phyloP scores from a whole-genome alignment of 2,113 vertebrate species.

The Sapayoa aenigma region DNA sequence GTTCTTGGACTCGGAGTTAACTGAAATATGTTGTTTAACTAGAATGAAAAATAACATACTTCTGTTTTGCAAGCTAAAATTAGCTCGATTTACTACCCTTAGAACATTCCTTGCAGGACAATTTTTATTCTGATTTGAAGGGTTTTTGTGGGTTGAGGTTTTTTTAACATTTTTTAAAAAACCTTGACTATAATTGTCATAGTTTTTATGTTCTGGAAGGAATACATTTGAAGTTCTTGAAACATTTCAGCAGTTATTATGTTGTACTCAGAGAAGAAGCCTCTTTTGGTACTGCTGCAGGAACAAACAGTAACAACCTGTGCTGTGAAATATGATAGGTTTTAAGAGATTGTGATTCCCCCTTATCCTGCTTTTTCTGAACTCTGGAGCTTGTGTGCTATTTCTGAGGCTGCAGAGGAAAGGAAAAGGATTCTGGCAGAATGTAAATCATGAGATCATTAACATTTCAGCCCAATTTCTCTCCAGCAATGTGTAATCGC shows the following conservation, averaged over 20 bases:
- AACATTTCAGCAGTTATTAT: not conserved
- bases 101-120: not conserved
- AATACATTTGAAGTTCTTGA: not conserved
- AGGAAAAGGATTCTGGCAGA: conserved; percentile 6
- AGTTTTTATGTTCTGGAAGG: not conserved
- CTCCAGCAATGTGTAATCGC: not conserved
- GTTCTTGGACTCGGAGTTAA: not conserved
- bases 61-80: not conserved
- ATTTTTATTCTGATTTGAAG: not conserved
- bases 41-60: not conserved
- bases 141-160: rapidly evolving
- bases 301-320: not conserved
- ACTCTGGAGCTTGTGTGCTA: not conserved
- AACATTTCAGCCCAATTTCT: conserved; percentile 54
- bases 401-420: conserved; percentile 5
- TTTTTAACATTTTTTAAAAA: not conserved
- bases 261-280: not conserved
- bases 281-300: not conserved
- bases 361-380: not conserved
- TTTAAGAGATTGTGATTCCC: not conserved
- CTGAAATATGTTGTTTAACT: not conserved
- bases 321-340: not conserved
- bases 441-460: conserved; percentile 56
- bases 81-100: not conserved
- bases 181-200: rapidly evolving